Percentiles rank a stretch among this genome's conserved stretches.
These are phyloP conservation scores for Henricia sp. DNA, from an alignment of 53 echinoderm and acorn worm genomes.

Conservation along the genomic window DNA sequence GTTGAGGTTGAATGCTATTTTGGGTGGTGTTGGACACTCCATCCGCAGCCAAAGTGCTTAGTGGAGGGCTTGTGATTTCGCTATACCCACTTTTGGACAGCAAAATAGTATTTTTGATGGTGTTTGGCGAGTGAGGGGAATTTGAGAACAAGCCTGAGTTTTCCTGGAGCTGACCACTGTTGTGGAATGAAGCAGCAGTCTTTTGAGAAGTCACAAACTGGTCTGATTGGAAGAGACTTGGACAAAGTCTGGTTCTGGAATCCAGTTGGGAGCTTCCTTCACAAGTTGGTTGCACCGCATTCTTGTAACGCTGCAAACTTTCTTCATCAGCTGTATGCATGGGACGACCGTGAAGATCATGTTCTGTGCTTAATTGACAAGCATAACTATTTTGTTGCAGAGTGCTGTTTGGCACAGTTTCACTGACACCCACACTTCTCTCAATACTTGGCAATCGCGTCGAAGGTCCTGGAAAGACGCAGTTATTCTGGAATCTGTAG, in stretches of 20 bases:
- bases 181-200: not conserved
- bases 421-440: not conserved
- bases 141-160: not conserved
- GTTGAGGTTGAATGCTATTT: too few relatives aligned
- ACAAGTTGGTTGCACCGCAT: slow-evolving; percentile 2
- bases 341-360: slow-evolving; percentile 14
- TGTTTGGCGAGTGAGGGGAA: slow-evolving; percentile 7
- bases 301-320: too few relatives aligned
- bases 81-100: slow-evolving; percentile 1
- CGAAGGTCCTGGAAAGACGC: not conserved
- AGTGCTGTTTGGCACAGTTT: slow-evolving; percentile 6
- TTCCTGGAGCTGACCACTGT: not conserved
- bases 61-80: not conserved
- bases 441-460: slow-evolving; percentile 25
- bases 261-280: not conserved
- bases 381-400: slow-evolving; percentile 4
- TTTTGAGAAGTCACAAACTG: not conserved
- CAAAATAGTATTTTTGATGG: not conserved
- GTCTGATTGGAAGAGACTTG: not conserved
- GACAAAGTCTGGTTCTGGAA: not conserved
- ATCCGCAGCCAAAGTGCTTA: not conserved
- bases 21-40: too few relatives aligned
- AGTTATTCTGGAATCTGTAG: slow-evolving; percentile 1
- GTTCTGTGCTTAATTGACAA: not conserved
- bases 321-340: slow-evolving; percentile 15